Evolutionary conservation across 2,797 vertebrate genomes (phyloP), one percentile per base, ranked within the genome.

Genomic region (Megalops cyprinoides): DNA sequence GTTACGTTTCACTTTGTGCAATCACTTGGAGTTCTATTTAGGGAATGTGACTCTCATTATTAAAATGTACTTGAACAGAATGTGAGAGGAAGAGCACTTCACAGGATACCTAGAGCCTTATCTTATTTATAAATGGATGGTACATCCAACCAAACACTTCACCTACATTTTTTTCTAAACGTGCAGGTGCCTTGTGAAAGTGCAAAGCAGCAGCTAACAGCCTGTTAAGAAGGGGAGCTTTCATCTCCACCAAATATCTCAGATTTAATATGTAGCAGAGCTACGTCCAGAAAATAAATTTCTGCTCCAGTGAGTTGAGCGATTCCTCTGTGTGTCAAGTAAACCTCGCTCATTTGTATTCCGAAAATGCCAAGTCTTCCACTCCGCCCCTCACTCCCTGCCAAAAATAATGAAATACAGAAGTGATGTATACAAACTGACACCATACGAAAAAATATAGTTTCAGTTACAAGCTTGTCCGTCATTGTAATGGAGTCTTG

Each of bases 11-110:
- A 4, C 56, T 4, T 56, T 76, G 74, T 51, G 78, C 81, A 49
- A 79, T 48, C 37, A 74, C 79, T 58, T 78, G 46, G n/a, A n/a
- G 48, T 75, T 88, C 89, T 84, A 87, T 89, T 90, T 87, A 87
- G 90, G 85, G 87, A 84, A 53, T 79, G 82, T 56, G 84, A 91
- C 86, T 85, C 58, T 83, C 67, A 78, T 75, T 84, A 75, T 86
- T 87, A 82, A 87, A 88, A 87, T 81, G 85, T 81, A 86, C 87
- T 90, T 86, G 82, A 89, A 83, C 86, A 88, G 44, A 37, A 58
- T 58, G 23, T 25, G 55, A 58, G 25, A 58, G 25, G 25, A 58
- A 9, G 23, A n/a, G 9, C 25, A 58, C 23, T 58, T 58, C 23
- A n/a, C n/a, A 58, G 55, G 25, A 58, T 58, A 58, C 5, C 8